Evolutionary conservation across 1,140 invertebrate species (phyloP).

Genomic region (Scylla paramamosain): DNA sequence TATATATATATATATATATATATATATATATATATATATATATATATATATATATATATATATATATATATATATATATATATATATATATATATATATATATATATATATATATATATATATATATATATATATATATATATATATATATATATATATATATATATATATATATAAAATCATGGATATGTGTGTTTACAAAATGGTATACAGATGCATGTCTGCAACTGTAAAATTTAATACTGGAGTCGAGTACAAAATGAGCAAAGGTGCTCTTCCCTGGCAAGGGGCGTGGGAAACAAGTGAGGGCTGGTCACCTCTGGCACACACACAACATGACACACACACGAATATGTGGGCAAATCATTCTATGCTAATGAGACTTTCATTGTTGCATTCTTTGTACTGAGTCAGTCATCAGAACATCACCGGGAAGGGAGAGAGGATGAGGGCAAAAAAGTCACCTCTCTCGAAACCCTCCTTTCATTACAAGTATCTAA

Average conservation of each 20-base stretch:
- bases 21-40: too few relatives aligned
- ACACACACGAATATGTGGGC: constrained; percentile 42
- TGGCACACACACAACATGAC: constrained; percentile 41
- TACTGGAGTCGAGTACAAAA: neutral
- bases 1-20: too few relatives aligned
- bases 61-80: too few relatives aligned
- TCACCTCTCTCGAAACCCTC: neutral
- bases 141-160: too few relatives aligned
- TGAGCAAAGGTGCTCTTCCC: neutral
- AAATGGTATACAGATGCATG: neutral
- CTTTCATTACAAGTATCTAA: neutral
- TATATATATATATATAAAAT: too few relatives aligned
- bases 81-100: too few relatives aligned
- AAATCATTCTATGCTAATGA: constrained; percentile 65
- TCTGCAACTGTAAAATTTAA: neutral
- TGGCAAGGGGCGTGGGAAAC: neutral
- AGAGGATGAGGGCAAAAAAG: neutral
- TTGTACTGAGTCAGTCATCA: constrained; percentile 69
- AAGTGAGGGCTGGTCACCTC: neutral
- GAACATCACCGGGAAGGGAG: constrained; percentile 41
- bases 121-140: too few relatives aligned
- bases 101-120: too few relatives aligned
- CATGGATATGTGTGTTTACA: neutral
- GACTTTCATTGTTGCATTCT: constrained; percentile 73
- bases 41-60: too few relatives aligned